Evolutionary conservation across 2,888 invertebrate genomes (phyloP).

Genomic region (Suillia variegata): DNA sequence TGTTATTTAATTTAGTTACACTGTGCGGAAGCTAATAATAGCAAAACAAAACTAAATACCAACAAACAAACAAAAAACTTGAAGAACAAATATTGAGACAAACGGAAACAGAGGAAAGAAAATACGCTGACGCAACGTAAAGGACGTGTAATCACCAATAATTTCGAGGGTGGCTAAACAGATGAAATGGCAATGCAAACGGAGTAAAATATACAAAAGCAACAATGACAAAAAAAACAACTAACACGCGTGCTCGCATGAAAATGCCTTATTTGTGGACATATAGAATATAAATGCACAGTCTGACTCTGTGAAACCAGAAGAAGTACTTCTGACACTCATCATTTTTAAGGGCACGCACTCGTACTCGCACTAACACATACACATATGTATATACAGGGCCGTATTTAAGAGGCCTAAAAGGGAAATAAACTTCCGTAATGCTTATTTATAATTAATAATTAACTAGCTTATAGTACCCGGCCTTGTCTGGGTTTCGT

Average conservation of each 20-base stretch:
- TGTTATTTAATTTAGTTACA: too few relatives aligned
- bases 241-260: background rate
- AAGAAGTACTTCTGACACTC: background rate
- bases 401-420: too few relatives aligned
- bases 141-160: slow-evolving; percentile 3
- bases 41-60: background rate
- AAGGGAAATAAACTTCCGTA: too few relatives aligned
- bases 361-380: background rate
- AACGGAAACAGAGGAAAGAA: too few relatives aligned
- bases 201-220: background rate
- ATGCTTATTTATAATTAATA: too few relatives aligned
- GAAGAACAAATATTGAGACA: too few relatives aligned
- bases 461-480: too few relatives aligned
- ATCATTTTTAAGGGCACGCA: background rate
- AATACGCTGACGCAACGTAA: background rate
- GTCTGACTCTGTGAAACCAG: background rate
- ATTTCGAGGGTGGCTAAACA: background rate
- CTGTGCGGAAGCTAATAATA: background rate
- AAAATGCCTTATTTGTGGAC: background rate
- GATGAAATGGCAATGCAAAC: background rate
- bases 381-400: too few relatives aligned
- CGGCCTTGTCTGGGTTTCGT: too few relatives aligned
- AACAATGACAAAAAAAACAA: background rate
- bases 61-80: too few relatives aligned
- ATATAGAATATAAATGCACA: too few relatives aligned